Evolutionary conservation across 1,140 invertebrate genomes (phyloP).

Genomic region (Lepidotrigona ventralis): DNA sequence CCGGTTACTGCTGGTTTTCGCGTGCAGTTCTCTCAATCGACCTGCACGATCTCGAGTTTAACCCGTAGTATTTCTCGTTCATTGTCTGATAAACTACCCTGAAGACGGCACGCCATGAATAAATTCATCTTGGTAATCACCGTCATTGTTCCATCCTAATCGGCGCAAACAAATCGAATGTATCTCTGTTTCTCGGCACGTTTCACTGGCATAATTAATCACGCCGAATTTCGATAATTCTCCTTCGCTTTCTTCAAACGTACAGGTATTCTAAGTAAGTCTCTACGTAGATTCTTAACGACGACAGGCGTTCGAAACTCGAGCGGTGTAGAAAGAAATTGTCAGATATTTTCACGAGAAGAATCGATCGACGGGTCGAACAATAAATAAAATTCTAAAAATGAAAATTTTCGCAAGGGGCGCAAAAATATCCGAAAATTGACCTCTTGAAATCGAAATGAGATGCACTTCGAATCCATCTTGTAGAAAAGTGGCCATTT

Average conservation of each 20-base stretch:
- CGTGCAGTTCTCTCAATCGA: constrained; percentile 29
- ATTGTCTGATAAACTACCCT: constrained; percentile 29
- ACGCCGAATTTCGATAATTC: too few species aligned
- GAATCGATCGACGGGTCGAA: neutral
- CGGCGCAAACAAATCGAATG: constrained; percentile 11
- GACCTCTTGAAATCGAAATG: neutral
- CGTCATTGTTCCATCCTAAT: neutral
- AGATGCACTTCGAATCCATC: constrained; percentile 33
- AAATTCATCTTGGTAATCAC: constrained; percentile 32
- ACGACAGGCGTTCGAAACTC: neutral
- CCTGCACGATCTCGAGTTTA: neutral
- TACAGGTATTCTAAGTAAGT: neutral
- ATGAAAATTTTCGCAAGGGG: neutral
- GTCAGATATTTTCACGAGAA: neutral
- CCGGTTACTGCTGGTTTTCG: constrained; percentile 14
- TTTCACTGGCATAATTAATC: constrained; percentile 15
- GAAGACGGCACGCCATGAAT: constrained; percentile 32
- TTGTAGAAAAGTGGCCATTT: constrained; percentile 40
- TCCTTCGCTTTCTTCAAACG: neutral
- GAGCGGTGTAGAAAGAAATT: neutral
- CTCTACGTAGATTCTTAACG: neutral
- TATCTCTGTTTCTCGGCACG: neutral
- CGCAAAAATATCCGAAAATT: neutral
- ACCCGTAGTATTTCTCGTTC: neutral
- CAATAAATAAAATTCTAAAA: neutral